Percentiles rank a stretch among this genome's conserved stretches.
Conservation (phyloP, 2,888 invertebrate genomes). For the Scaptomyza cyrtandrae region DNA sequence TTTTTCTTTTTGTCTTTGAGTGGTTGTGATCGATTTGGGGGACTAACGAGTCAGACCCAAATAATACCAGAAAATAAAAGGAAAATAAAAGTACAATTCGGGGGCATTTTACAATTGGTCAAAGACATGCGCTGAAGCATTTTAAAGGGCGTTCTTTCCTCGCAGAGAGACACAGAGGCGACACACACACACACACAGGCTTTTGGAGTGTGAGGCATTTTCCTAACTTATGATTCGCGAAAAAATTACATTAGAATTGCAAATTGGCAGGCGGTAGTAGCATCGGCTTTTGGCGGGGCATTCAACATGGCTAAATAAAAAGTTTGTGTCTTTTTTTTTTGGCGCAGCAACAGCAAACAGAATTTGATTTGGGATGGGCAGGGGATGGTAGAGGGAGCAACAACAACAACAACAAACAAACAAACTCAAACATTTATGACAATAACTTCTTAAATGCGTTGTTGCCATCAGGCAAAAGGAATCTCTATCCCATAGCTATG, state of each 20-base stretch:
- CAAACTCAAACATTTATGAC: constrained; percentile 80
- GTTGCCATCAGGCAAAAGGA: constrained; percentile 45
- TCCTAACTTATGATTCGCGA: constrained; percentile 80
- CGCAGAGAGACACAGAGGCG: constrained; percentile 24
- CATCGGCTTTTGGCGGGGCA: constrained; percentile 37
- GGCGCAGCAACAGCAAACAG: constrained; percentile 40
- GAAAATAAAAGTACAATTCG: constrained; percentile 1
- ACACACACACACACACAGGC: constrained; percentile 40
- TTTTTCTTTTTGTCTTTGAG: constrained; percentile 36
- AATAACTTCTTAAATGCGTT: constrained; percentile 81
- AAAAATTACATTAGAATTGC: constrained; percentile 83
- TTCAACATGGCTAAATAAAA: constrained; percentile 74
- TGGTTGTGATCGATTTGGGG: constrained; percentile 67
- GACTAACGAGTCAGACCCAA: constrained; percentile 55
- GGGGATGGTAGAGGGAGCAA: constrained; percentile 1
- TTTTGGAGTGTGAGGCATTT: constrained; percentile 41
- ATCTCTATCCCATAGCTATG: constrained; percentile 36
- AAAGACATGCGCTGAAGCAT: constrained; percentile 38
- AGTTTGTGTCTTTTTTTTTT: constrained; percentile 66
- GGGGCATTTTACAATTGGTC: constrained; percentile 65
- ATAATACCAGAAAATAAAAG: constrained; percentile 1
- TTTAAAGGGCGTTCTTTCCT: constrained; percentile 46
- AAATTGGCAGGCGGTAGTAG: constrained; percentile 66
- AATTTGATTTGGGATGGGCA: constrained; percentile 48
- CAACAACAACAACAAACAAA: constrained; percentile 45